A percentile compares a stretch with the other conserved stretches of the same genome.
These are phyloP conservation scores for Dolichotis patagonum DNA, from an alignment of 2,113 vertebrate genomes.

Conservation along the genomic window DNA sequence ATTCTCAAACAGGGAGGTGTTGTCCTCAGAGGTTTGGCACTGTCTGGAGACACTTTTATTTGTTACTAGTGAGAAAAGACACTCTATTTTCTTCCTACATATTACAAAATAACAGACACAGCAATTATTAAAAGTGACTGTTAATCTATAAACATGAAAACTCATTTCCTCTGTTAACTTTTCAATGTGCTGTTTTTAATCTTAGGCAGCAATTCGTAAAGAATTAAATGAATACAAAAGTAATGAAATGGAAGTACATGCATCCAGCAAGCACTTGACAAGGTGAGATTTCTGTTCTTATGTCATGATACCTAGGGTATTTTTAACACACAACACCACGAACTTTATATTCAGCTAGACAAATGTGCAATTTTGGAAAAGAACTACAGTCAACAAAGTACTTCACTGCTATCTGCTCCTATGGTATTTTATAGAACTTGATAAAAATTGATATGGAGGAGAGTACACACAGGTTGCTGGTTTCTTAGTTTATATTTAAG, in stretches of 20 bases:
- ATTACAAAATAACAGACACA: neutral
- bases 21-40: neutral
- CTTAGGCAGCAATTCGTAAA: constrained; percentile 98
- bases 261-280: constrained; percentile 98
- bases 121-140: too few relatives aligned
- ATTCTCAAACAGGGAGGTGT: neutral
- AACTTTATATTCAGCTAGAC: neutral
- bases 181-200: constrained; percentile 57
- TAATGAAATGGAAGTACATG: constrained; percentile 98
- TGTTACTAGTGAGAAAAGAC: neutral
- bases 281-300: constrained; percentile 87
- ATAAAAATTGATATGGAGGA: neutral
- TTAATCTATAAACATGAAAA: too few relatives aligned
- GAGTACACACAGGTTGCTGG: too few relatives aligned
- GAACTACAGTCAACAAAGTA: neutral
- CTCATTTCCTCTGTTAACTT: neutral
- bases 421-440: neutral
- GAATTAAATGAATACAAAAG: constrained; percentile 99
- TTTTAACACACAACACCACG: neutral
- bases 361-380: neutral
- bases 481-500: neutral
- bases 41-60: neutral
- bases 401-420: neutral
- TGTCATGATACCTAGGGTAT: neutral
- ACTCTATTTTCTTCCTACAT: neutral